phyloP scores from a whole-genome alignment of 2,888 invertebrate genomes.

The Tetheella fluctuosa region DNA sequence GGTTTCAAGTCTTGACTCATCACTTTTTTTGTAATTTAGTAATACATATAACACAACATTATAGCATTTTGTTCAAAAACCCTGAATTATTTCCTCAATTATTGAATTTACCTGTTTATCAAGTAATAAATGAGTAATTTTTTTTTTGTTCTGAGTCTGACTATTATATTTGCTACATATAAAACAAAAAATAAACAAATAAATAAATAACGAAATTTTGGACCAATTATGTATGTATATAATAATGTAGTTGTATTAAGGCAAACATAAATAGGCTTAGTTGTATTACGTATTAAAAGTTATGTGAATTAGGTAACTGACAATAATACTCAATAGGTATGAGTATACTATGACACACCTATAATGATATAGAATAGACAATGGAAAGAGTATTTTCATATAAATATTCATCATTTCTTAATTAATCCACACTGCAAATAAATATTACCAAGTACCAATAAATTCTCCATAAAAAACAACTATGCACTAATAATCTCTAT shows the following conservation, averaged over 20 bases:
- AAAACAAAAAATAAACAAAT: too few species aligned
- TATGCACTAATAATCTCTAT: too few species aligned
- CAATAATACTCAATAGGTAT: not conserved
- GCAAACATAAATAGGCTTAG: not conserved
- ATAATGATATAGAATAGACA: not conserved
- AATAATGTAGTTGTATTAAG: not conserved
- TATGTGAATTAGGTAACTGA: not conserved
- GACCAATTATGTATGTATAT: not conserved
- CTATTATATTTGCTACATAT: not conserved
- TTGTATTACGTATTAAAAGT: not conserved
- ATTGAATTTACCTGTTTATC: too few species aligned
- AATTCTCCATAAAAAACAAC: too few species aligned
- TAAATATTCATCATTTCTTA: not conserved
- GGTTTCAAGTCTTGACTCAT: not conserved
- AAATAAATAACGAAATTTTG: too few species aligned
- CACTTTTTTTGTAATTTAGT: too few species aligned
- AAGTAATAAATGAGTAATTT: too few species aligned
- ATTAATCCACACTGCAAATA: not conserved
- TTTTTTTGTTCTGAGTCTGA: not conserved
- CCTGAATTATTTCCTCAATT: too few species aligned
- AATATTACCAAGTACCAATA: too few species aligned
- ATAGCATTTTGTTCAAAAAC: too few species aligned
- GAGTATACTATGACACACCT: not conserved
- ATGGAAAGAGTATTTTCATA: not conserved
- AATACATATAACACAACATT: too few species aligned